Evolutionary conservation across 2,113 vertebrate species (phyloP).

Genomic region (Nothocercus nigrocapillus): DNA sequence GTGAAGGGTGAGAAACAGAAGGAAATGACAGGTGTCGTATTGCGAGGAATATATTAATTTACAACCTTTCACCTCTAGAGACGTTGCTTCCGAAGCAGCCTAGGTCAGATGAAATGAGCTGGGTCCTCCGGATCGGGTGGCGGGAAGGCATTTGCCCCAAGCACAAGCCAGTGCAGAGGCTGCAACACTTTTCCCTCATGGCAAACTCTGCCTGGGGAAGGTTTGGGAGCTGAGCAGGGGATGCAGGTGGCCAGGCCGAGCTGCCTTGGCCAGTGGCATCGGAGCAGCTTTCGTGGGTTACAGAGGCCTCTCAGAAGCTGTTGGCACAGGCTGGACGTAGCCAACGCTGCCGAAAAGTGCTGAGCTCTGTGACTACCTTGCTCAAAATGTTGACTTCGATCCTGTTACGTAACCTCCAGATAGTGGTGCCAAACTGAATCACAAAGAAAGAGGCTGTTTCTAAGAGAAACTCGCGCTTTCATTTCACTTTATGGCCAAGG

Average conservation of each 20-base stretch:
- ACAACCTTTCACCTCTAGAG: background rate
- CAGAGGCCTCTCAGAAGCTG: background rate
- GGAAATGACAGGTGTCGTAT: background rate
- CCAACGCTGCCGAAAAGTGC: background rate
- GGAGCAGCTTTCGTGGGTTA: accelerated
- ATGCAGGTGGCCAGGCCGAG: background rate
- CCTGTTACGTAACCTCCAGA: background rate
- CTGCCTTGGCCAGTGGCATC: background rate
- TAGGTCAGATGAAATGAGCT: background rate
- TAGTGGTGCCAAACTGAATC: background rate
- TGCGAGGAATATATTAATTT: background rate
- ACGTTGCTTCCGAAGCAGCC: background rate
- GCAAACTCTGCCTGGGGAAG: background rate
- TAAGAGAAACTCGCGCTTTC: background rate
- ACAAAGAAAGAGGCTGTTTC: background rate
- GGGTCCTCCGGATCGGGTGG: background rate
- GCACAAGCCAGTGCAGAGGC: background rate
- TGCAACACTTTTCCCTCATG: background rate
- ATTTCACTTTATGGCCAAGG: background rate
- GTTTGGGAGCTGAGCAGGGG: background rate
- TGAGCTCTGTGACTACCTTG: background rate
- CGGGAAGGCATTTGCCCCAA: background rate
- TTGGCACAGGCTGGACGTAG: background rate
- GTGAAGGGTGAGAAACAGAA: background rate
- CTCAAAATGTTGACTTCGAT: background rate